Evolutionary conservation across 2,113 vertebrate genomes (phyloP).

Genomic region (Xiphophorus couchianus): DNA sequence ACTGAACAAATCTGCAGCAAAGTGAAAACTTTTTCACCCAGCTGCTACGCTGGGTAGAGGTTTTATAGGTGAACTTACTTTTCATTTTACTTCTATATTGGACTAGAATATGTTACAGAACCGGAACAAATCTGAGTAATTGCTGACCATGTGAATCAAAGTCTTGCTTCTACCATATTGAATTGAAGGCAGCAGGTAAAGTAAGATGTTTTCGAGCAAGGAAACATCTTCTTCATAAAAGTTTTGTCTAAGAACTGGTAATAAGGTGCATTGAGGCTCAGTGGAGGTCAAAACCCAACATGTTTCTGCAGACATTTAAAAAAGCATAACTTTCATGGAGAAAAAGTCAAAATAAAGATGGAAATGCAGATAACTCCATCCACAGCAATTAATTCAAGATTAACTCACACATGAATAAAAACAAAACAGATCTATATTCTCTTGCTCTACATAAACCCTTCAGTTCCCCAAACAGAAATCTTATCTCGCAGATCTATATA

Average conservation of each 20-base stretch:
- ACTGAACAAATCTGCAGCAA: too few relatives aligned
- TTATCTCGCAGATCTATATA: slow-evolving; percentile 17
- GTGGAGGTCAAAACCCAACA: too few relatives aligned
- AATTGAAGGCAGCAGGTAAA: not conserved
- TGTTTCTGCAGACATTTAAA: too few relatives aligned
- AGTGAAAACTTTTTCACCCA: too few relatives aligned
- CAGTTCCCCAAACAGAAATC: not conserved
- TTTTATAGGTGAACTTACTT: not conserved
- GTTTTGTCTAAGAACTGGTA: not conserved
- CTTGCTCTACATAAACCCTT: not conserved
- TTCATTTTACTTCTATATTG: not conserved
- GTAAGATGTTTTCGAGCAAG: not conserved
- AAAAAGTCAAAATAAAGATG: not conserved
- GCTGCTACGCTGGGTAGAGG: not conserved
- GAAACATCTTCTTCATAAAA: not conserved
- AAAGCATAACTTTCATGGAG: not conserved
- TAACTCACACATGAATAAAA: not conserved
- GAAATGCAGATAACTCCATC: not conserved
- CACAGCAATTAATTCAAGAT: not conserved
- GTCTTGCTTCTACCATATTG: not conserved
- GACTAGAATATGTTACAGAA: not conserved
- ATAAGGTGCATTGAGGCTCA: not conserved
- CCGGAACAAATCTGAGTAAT: not conserved
- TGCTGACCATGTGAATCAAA: not conserved
- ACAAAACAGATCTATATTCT: not conserved